phyloP scores from a whole-genome alignment of 2,797 vertebrate species.

The Dendrocincla tyrannina region DNA sequence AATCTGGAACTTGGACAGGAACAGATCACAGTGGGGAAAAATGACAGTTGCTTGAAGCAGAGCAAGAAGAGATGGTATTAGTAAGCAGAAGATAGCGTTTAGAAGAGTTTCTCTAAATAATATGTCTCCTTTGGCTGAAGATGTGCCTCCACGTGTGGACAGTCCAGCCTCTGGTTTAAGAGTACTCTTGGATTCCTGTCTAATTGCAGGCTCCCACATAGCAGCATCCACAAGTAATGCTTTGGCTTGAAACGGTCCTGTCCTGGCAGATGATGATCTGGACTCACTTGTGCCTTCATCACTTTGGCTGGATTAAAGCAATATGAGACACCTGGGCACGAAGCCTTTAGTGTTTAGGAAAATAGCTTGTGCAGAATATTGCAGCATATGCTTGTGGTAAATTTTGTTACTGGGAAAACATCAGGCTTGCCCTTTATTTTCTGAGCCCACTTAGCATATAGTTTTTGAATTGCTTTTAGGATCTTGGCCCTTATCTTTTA shows the following conservation, averaged over 20 bases:
- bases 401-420: neutral
- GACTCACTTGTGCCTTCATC: constrained; percentile 31
- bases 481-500: neutral
- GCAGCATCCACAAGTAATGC: constrained; percentile 39
- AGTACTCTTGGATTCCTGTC: neutral
- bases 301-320: constrained; percentile 41
- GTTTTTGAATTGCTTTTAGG: neutral
- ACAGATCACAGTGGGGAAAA: neutral
- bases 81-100: neutral
- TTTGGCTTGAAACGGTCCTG: neutral
- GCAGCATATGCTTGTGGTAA: neutral
- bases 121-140: neutral
- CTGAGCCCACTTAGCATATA: neutral
- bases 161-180: neutral
- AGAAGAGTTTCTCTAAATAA: neutral
- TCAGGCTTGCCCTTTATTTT: neutral
- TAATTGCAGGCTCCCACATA: constrained; percentile 1
- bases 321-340: constrained; percentile 50
- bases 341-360: constrained; percentile 30
- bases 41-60: neutral
- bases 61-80: neutral
- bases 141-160: neutral
- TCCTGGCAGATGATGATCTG: constrained; percentile 37
- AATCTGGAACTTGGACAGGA: neutral
- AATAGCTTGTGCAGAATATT: constrained; percentile 3